Evolutionary conservation across 2,888 invertebrate genomes (phyloP).

Genomic region (Icerya purchasi): DNA sequence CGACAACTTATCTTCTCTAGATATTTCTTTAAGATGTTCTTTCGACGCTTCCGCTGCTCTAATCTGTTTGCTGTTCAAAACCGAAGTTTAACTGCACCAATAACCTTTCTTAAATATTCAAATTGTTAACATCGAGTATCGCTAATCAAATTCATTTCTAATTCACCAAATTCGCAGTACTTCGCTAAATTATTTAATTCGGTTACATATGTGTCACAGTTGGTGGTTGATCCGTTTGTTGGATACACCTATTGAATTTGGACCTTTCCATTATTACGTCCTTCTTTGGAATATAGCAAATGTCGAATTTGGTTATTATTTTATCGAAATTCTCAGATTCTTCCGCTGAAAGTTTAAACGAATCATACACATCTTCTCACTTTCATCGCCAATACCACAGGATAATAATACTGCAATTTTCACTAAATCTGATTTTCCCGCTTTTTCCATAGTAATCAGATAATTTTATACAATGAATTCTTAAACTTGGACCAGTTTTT

Average conservation of each 20-base stretch:
- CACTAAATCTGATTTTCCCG: background rate
- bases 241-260: background rate
- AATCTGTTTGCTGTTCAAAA: background rate
- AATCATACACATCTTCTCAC: background rate
- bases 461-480: background rate
- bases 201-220: background rate
- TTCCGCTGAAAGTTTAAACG: background rate
- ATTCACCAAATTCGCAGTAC: background rate
- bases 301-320: background rate
- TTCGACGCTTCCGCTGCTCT: background rate
- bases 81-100: background rate
- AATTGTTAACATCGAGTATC: too few species aligned
- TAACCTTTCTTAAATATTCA: background rate
- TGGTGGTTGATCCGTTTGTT: background rate
- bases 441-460: background rate
- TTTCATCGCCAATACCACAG: background rate
- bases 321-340: background rate
- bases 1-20: background rate
- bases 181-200: background rate
- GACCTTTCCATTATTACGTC: background rate
- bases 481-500: background rate
- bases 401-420: background rate
- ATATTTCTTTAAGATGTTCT: background rate
- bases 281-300: background rate
- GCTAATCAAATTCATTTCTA: too few species aligned